A percentile compares a stretch with the other conserved stretches of the same genome.
Evolutionary conservation across 2,888 invertebrate genomes (phyloP).

Genomic region (Tenthredo mesomela): DNA sequence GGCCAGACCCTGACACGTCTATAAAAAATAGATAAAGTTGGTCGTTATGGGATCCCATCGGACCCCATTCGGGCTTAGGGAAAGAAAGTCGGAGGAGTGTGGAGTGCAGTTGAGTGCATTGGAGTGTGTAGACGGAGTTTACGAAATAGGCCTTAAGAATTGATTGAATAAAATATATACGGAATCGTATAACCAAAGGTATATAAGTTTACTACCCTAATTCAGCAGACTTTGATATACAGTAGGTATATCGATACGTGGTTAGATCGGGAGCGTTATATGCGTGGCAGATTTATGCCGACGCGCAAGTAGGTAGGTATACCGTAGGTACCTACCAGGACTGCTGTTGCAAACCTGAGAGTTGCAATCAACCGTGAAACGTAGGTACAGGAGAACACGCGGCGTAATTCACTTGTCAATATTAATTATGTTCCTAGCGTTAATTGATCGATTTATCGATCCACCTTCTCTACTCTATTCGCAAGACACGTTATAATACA

Average conservation of each 20-base stretch:
- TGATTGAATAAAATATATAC: not conserved
- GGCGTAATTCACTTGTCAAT: slow-evolving; percentile 63
- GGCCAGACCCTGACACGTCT: slow-evolving; percentile 4
- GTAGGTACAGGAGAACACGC: slow-evolving; percentile 34
- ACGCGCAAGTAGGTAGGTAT: slow-evolving; percentile 11
- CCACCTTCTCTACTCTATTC: slow-evolving; percentile 53
- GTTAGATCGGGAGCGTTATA: slow-evolving; percentile 2
- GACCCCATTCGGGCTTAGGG: not conserved
- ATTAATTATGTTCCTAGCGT: slow-evolving; percentile 66
- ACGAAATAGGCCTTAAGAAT: not conserved
- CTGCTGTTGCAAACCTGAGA: slow-evolving; percentile 12
- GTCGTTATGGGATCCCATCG: not conserved
- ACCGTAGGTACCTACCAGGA: not conserved
- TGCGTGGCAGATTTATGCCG: slow-evolving; percentile 35
- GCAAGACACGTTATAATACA: slow-evolving; percentile 52
- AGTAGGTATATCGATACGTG: not conserved
- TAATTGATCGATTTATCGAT: slow-evolving; percentile 66
- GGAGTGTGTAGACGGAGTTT: not conserved
- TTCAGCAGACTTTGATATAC: not conserved
- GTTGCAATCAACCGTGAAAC: slow-evolving; percentile 46
- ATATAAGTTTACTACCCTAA: not conserved
- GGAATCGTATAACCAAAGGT: not conserved
- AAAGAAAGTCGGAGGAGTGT: not conserved
- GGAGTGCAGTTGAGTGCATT: not conserved
- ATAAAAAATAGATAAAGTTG: slow-evolving; percentile 34